These are phyloP conservation scores for Clostera curtula DNA, from an alignment of 2,888 invertebrate species.

Conservation along the genomic window DNA sequence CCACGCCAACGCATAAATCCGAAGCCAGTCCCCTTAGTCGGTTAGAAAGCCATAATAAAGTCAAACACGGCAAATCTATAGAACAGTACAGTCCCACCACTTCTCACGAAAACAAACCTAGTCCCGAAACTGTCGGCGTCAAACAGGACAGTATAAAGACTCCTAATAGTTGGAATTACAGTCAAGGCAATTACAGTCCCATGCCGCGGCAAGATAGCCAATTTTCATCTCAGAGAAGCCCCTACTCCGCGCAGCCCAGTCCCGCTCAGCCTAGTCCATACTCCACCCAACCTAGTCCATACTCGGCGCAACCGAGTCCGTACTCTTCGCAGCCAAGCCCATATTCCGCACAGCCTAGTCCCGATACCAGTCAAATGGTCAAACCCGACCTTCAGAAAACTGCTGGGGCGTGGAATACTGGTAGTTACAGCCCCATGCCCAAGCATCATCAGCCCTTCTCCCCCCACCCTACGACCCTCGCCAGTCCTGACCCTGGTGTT, in stretches of 20 bases:
- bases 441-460: slow-evolving; percentile 66
- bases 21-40: slow-evolving; percentile 66
- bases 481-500: slow-evolving; percentile 58
- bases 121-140: slow-evolving; percentile 49
- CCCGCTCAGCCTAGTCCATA: slow-evolving; percentile 67
- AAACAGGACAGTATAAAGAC: slow-evolving; percentile 59
- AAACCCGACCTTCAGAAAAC: slow-evolving; percentile 58
- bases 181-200: slow-evolving; percentile 62
- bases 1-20: slow-evolving; percentile 61
- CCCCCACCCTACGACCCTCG: slow-evolving; percentile 59
- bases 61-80: slow-evolving; percentile 55
- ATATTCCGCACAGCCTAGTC: slow-evolving; percentile 64
- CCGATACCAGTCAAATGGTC: slow-evolving; percentile 65
- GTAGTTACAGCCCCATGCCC: slow-evolving; percentile 64
- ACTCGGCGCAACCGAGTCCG: slow-evolving; percentile 62
- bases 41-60: slow-evolving; percentile 54
- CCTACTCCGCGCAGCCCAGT: slow-evolving; percentile 64
- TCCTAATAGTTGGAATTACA: slow-evolving; percentile 59
- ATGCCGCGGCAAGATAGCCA: slow-evolving; percentile 63
- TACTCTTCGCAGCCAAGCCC: slow-evolving; percentile 68
- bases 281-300: slow-evolving; percentile 62
- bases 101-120: slow-evolving; percentile 61
- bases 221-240: slow-evolving; percentile 64
- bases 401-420: slow-evolving; percentile 61
- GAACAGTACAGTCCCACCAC: slow-evolving; percentile 69